These are phyloP conservation scores for Halocynthia roretzi DNA, from an alignment of 23 tunicate species.

Conservation along the genomic window DNA sequence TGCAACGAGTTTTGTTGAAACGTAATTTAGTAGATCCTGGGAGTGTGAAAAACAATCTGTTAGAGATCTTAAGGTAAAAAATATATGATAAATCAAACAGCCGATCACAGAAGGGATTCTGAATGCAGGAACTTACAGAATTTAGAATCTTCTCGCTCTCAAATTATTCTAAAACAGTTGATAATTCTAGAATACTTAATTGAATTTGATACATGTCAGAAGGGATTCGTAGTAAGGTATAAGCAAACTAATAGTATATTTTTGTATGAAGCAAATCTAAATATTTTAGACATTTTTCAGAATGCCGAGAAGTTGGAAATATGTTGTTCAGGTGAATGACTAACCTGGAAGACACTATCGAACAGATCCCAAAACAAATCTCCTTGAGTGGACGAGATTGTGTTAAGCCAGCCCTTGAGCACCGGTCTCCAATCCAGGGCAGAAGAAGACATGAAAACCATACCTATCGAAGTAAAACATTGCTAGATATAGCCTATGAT, in stretches of 20 bases:
- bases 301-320: too few species aligned
- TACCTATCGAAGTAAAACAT: slow-evolving; percentile 20
- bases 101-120: too few species aligned
- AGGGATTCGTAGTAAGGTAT: neutral
- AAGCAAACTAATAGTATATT: neutral
- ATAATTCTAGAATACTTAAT: too few species aligned
- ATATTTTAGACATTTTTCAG: too few species aligned
- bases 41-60: neutral
- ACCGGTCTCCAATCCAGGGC: slow-evolving; percentile 81
- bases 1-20: slow-evolving; percentile 62
- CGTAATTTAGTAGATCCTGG: slow-evolving; percentile 49
- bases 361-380: slow-evolving; percentile 52
- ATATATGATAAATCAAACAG: too few species aligned
- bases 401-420: slow-evolving; percentile 74
- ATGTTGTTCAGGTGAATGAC: neutral
- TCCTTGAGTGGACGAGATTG: slow-evolving; percentile 43
- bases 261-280: neutral
- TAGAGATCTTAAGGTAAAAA: neutral
- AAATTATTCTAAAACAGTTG: too few species aligned
- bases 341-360: slow-evolving; percentile 63
- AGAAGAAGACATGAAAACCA: slow-evolving; percentile 90
- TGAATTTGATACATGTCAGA: too few species aligned
- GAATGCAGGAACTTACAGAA: too few species aligned
- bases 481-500: neutral
- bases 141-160: too few species aligned